These are phyloP conservation scores for Pollimyrus isidori DNA, from an alignment of 2,113 vertebrate genomes.

Conservation along the genomic window DNA sequence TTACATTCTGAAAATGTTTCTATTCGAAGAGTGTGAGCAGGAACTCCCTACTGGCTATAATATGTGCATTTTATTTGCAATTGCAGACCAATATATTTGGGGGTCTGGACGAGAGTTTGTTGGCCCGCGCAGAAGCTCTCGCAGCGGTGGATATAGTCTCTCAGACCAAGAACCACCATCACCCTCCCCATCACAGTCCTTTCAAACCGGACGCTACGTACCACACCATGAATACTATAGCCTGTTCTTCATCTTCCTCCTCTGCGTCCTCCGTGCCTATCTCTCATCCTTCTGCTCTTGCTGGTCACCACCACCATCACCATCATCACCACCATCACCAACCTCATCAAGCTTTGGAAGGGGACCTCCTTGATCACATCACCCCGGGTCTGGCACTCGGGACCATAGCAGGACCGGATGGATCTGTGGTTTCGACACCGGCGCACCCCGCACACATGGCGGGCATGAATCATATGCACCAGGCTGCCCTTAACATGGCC, in stretches of 20 bases:
- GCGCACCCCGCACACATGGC: slow-evolving; percentile 90
- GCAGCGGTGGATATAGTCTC: slow-evolving; percentile 98
- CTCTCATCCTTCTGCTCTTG: slow-evolving; percentile 84
- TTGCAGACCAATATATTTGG: slow-evolving; percentile 99
- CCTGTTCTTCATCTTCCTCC: slow-evolving; percentile 88
- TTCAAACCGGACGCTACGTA: slow-evolving; percentile 99
- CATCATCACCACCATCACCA: slow-evolving; percentile 92
- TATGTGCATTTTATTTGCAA: slow-evolving; percentile 98
- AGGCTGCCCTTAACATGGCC: slow-evolving; percentile 94
- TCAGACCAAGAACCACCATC: slow-evolving; percentile 93
- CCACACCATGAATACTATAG: slow-evolving; percentile 97
- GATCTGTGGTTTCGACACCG: slow-evolving; percentile 88
- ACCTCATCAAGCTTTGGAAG: slow-evolving; percentile 90
- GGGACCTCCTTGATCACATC: slow-evolving; percentile 95
- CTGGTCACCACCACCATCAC: slow-evolving; percentile 71
- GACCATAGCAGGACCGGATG: slow-evolving; percentile 87
- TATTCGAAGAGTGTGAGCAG: slow-evolving; percentile 63
- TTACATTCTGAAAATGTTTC: slow-evolving; percentile 73
- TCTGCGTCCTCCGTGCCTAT: slow-evolving; percentile 88
- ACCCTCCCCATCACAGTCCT: slow-evolving; percentile 95
- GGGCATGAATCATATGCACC: slow-evolving; percentile 97
- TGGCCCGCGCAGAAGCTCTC: slow-evolving; percentile 99
- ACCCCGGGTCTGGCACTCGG: slow-evolving; percentile 90
- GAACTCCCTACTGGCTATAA: slow-evolving; percentile 89
- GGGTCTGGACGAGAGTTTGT: slow-evolving; percentile 98